Base-by-base conservation (phyloP, 1,140 invertebrate species). In the Eulimnadia texana region DNA sequence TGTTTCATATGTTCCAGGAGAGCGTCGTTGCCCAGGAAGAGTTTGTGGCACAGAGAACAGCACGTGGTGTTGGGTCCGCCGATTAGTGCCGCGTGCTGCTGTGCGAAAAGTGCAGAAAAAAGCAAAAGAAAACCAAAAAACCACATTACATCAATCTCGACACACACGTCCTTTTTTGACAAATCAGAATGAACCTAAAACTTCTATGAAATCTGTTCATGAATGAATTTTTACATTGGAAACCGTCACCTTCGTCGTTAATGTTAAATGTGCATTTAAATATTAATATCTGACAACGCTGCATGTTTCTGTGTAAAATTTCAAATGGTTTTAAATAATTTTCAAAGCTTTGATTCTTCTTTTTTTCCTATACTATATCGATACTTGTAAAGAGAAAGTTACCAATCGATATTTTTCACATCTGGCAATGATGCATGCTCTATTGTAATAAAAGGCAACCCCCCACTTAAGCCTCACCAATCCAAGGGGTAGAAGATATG, bases 1-100 rank as follows among this genome's bases (percentile, higher is more conserved):
- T 88, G 86, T 76, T 93, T 93, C 90, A 93, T 93, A 73, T 94
- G 90, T 73, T 93, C 90, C 79, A 94, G 90, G 51, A 94, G 80
- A 51, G 88, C 86, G 74, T 93, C 90, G 58, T 84, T 85, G 65
- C 89, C 89, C 68, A 93, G 81, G 77, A 93, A 91, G 68, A 93
- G 82, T 77, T 93, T 93, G 78, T 93, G 89, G 77, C 90, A 93
- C 66, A 93, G 81, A 28, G 89, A 89, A 76, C 90, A 93, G 66
- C 84, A 86, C 61, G 88, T 90, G 68, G 65, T 70, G 70, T 90
- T 91, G 50, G 88, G 88, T 66, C 89, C 89, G 66, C 89, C 89
- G 65, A 90, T 85, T 69, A 92, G 81, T 69, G 89, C 89, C 61
- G 85, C 85, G 78, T 93, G 90, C 85, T 94, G 90, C 33, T 42